Percentiles rank a stretch among this genome's conserved stretches.
phyloP scores from a whole-genome alignment of 2,888 invertebrate species.

The Sarcophaga rosellei region DNA sequence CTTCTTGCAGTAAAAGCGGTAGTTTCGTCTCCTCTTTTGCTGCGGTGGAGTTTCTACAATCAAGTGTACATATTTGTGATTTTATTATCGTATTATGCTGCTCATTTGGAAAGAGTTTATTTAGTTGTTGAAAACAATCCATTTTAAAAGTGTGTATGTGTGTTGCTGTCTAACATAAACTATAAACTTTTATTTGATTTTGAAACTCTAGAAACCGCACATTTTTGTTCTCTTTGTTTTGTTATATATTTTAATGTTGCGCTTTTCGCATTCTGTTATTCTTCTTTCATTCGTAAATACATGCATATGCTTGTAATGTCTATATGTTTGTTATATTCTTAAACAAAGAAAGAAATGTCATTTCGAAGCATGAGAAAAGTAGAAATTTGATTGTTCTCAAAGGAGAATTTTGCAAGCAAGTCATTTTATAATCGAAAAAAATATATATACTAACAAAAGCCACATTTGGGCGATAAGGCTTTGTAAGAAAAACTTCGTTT shows the following conservation, averaged over 20 bases:
- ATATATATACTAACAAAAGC: too few species aligned
- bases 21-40: too few species aligned
- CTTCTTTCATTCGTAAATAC: background rate
- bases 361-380: too few species aligned
- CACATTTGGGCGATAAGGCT: too few species aligned
- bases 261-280: too few species aligned
- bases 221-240: constrained; percentile 10
- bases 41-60: constrained; percentile 50
- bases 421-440: too few species aligned
- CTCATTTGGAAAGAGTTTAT: constrained; percentile 37
- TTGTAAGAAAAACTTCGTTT: too few species aligned
- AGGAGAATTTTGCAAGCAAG: too few species aligned
- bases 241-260: too few species aligned
- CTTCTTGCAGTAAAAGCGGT: background rate
- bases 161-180: background rate
- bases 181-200: constrained; percentile 12
- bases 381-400: too few species aligned
- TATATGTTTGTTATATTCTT: too few species aligned
- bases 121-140: constrained; percentile 52
- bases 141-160: constrained; percentile 24
- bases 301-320: background rate
- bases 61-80: constrained; percentile 36
- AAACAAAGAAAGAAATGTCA: background rate
- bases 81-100: constrained; percentile 43
- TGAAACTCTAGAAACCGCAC: constrained; percentile 17